Evolutionary conservation across 2,888 invertebrate species (phyloP).

Genomic region (Sinhomidia bicolor): DNA sequence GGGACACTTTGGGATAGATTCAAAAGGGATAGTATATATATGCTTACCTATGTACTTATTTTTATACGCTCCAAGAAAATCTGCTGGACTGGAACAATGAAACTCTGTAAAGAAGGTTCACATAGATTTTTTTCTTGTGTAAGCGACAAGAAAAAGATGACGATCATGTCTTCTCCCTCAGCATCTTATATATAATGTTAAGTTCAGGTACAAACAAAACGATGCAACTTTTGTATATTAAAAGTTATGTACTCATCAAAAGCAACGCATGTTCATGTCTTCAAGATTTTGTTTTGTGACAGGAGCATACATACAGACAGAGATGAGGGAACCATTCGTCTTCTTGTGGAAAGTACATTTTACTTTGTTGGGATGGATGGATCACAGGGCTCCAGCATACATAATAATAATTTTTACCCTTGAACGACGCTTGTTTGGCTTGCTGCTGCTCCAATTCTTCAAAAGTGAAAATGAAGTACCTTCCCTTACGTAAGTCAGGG

Average conservation of each 20-base stretch:
- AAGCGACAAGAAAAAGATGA: not conserved
- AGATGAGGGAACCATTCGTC: constrained; percentile 23
- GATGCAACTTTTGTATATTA: not conserved
- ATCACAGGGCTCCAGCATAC: not conserved
- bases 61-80: constrained; percentile 10
- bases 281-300: constrained; percentile 8
- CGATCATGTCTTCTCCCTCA: not conserved
- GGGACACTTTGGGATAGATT: not conserved
- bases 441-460: constrained; percentile 55
- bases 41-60: not conserved
- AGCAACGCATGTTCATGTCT: constrained; percentile 41
- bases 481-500: not conserved
- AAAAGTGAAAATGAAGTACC: constrained; percentile 47
- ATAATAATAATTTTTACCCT: constrained; percentile 27
- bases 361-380: not conserved
- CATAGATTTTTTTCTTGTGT: not conserved
- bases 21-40: not conserved
- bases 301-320: not conserved
- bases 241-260: not conserved
- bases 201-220: constrained; percentile 1
- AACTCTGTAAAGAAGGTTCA: constrained; percentile 14
- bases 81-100: constrained; percentile 19
- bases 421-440: not conserved
- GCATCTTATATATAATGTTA: not conserved
- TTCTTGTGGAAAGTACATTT: not conserved